phyloP scores from a whole-genome alignment of 2,888 invertebrate genomes.

The Cantharis rustica region DNA sequence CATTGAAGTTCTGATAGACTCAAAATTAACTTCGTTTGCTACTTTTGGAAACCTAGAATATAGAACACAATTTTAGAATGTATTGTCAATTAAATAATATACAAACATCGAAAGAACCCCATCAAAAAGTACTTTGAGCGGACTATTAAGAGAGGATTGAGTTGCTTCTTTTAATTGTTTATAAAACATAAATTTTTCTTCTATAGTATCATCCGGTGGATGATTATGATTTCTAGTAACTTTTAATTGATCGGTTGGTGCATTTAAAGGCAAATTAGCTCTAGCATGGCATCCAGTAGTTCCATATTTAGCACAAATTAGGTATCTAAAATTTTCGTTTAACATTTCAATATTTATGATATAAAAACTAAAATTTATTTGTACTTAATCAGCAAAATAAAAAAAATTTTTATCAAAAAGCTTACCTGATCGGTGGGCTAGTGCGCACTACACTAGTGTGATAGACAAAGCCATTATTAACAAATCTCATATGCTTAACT shows the following conservation, averaged over 20 bases:
- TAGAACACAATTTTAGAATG: not conserved
- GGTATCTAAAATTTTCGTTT: slow-evolving; percentile 34
- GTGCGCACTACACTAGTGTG: slow-evolving; percentile 41
- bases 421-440: slow-evolving; percentile 38
- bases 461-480: slow-evolving; percentile 41
- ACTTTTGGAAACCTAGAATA: slow-evolving; percentile 41
- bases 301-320: slow-evolving; percentile 38
- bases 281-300: slow-evolving; percentile 39
- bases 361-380: not conserved
- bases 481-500: slow-evolving; percentile 34
- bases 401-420: not conserved
- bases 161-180: slow-evolving; percentile 23
- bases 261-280: slow-evolving; percentile 35
- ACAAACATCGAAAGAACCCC: slow-evolving; percentile 26
- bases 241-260: slow-evolving; percentile 32
- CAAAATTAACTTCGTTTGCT: slow-evolving; percentile 31
- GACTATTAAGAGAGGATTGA: slow-evolving; percentile 11
- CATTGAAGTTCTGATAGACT: slow-evolving; percentile 37
- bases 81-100: not conserved
- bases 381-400: not conserved
- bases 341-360: not conserved
- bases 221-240: slow-evolving; percentile 41
- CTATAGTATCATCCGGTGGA: slow-evolving; percentile 38
- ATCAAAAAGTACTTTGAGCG: slow-evolving; percentile 18
- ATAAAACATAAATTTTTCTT: slow-evolving; percentile 26